phyloP scores from a whole-genome alignment of 1,140 invertebrate species.

The Piezodorus guildinii region DNA sequence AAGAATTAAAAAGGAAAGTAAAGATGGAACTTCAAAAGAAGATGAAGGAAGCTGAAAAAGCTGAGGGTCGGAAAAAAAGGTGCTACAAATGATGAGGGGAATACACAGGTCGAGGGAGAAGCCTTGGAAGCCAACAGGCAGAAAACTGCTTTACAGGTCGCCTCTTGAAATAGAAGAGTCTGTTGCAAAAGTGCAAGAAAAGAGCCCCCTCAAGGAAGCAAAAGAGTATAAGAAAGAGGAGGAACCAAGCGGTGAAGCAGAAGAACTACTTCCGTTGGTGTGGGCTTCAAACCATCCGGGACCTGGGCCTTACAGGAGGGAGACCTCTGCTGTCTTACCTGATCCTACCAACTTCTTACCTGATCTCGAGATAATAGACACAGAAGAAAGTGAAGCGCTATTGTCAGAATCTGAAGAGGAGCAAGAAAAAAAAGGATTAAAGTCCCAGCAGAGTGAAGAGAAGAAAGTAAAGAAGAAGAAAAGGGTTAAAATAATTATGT shows the following conservation, averaged over 20 bases:
- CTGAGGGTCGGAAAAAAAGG: not conserved
- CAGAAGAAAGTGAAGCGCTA: not conserved
- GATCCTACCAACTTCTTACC: not conserved
- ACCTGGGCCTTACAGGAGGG: not conserved
- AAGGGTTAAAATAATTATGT: not conserved
- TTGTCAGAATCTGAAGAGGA: conserved; percentile 7
- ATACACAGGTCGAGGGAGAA: not conserved
- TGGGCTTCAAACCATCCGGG: not conserved
- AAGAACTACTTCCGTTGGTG: not conserved
- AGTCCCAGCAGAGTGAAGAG: not conserved
- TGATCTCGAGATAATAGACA: not conserved
- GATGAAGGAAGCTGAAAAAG: not conserved
- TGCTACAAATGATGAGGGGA: not conserved
- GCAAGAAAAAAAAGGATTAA: not conserved
- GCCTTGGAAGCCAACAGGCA: not conserved
- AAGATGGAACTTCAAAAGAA: not conserved
- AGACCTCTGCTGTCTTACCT: not conserved
- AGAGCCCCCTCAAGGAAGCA: no score
- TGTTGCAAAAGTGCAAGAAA: no score
- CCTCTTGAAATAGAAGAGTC: no score
- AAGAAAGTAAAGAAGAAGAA: conserved; percentile 1
- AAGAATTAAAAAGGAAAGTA: not conserved
- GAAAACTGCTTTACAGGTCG: not conserved
- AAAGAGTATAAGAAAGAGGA: not conserved
- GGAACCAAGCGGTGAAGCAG: not conserved